phyloP scores from a whole-genome alignment of 2,113 vertebrate species.

The Symphodus melops region DNA sequence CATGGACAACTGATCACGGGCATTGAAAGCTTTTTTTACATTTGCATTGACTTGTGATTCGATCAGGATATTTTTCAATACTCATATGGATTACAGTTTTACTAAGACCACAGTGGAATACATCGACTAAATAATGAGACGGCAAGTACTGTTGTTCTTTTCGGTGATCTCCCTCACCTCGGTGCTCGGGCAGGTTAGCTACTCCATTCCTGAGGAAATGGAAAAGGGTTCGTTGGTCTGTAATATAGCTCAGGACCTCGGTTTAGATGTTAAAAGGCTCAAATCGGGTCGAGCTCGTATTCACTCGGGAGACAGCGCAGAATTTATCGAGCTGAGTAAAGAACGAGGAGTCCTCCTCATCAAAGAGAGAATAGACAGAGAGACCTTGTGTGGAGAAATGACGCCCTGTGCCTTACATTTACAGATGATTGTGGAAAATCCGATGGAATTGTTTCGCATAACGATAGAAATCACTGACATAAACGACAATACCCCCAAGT shows the following conservation, averaged over 20 bases:
- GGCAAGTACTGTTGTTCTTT: conserved; percentile 63
- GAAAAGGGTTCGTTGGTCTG: conserved; percentile 80
- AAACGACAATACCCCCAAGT: conserved; percentile 75
- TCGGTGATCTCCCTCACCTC: conserved; percentile 22
- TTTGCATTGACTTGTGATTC: not conserved
- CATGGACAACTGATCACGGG: not conserved
- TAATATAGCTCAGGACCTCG: conserved; percentile 79
- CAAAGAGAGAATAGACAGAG: conserved; percentile 79
- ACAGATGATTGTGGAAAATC: conserved; percentile 75
- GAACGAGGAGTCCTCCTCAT: conserved; percentile 59
- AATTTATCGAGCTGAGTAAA: conserved; percentile 72
- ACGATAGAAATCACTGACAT: conserved; percentile 74
- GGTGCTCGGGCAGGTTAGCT: conserved; percentile 47
- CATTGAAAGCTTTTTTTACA: not conserved
- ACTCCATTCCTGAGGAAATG: conserved; percentile 73
- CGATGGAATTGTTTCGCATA: conserved; percentile 68
- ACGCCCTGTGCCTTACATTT: conserved; percentile 73
- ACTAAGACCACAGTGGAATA: not conserved
- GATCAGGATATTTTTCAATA: accelerated
- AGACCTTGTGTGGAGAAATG: conserved; percentile 79
- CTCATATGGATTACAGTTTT: conserved; percentile 32
- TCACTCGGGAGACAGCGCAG: conserved; percentile 75
- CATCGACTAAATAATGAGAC: conserved; percentile 28
- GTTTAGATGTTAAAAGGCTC: conserved; percentile 73
- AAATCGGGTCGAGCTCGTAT: conserved; percentile 72